Percentiles rank a stretch among this genome's conserved stretches.
Conservation (phyloP, 2,888 invertebrate species). For the Cheilosia vulpina region DNA sequence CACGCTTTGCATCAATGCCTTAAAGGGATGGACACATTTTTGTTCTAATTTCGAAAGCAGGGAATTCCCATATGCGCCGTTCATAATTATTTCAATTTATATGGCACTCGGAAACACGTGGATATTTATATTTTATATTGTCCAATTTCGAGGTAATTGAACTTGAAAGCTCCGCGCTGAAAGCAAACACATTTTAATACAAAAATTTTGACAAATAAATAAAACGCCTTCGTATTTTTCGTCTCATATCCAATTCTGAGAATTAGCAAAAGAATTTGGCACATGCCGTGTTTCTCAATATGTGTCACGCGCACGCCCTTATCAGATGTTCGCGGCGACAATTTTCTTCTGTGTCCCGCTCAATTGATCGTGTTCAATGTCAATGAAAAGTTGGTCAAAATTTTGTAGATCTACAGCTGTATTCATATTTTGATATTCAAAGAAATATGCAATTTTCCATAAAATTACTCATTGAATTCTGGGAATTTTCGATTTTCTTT, state of each 20-base stretch:
- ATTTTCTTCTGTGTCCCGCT: not conserved
- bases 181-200: slow-evolving; percentile 57
- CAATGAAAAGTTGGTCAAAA: slow-evolving; percentile 24
- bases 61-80: slow-evolving; percentile 44
- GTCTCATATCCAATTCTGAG: slow-evolving; percentile 48
- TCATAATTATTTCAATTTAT: not conserved
- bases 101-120: not conserved
- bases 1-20: not conserved
- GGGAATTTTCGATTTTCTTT: slow-evolving; percentile 18
- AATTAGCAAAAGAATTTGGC: slow-evolving; percentile 64
- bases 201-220: slow-evolving; percentile 36
- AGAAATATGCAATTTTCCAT: slow-evolving; percentile 21
- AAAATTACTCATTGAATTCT: slow-evolving; percentile 53
- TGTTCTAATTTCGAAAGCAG: slow-evolving; percentile 11
- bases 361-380: slow-evolving; percentile 46
- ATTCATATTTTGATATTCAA: not conserved
- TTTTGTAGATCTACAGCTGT: not conserved
- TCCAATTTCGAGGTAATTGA: slow-evolving; percentile 57
- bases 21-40: not conserved
- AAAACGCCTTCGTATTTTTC: slow-evolving; percentile 19
- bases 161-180: slow-evolving; percentile 58
- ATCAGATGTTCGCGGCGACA: slow-evolving; percentile 34
- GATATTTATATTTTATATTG: not conserved
- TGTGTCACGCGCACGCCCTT: slow-evolving; percentile 34
- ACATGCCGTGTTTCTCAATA: slow-evolving; percentile 23